Conservation (phyloP, 92 coral and sea anemone species). For the Heteractis magnifica region DNA sequence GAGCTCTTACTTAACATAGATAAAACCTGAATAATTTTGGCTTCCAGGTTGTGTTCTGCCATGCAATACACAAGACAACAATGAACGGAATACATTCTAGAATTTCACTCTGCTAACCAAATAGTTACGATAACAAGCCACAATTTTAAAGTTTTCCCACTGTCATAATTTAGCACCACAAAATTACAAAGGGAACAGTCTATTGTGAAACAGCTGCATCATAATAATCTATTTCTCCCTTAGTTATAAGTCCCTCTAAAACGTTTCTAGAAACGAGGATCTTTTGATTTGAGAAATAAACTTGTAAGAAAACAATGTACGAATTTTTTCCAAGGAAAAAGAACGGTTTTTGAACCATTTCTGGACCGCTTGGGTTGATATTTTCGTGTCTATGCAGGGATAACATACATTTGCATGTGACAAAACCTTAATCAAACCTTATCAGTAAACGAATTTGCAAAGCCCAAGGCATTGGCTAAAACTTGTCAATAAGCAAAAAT, state of each 20-base stretch:
- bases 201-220: slow-evolving; percentile 51
- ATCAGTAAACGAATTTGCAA: slow-evolving; percentile 43
- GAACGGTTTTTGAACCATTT: slow-evolving; percentile 6
- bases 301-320: background rate
- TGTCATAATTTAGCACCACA: slow-evolving; percentile 40
- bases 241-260: slow-evolving; percentile 23
- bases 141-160: slow-evolving; percentile 40
- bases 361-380: background rate
- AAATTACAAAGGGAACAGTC: slow-evolving; percentile 42
- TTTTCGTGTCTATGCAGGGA: slow-evolving; percentile 7
- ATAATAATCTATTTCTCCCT: slow-evolving; percentile 27
- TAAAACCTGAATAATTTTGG: background rate
- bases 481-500: slow-evolving; percentile 46
- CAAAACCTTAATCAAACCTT: slow-evolving; percentile 32
- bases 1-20: background rate
- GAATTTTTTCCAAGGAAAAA: background rate
- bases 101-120: slow-evolving; percentile 42
- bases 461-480: slow-evolving; percentile 48
- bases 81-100: slow-evolving; percentile 23
- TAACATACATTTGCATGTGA: slow-evolving; percentile 45
- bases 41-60: slow-evolving; percentile 22
- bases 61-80: slow-evolving; percentile 26
- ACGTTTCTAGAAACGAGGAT: slow-evolving; percentile 7
- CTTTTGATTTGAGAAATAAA: slow-evolving; percentile 2
- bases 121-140: slow-evolving; percentile 37